A percentile compares a stretch with the other conserved stretches of the same genome.
phyloP scores from a whole-genome alignment of 2,113 vertebrate genomes.

The Embiotoca jacksoni region DNA sequence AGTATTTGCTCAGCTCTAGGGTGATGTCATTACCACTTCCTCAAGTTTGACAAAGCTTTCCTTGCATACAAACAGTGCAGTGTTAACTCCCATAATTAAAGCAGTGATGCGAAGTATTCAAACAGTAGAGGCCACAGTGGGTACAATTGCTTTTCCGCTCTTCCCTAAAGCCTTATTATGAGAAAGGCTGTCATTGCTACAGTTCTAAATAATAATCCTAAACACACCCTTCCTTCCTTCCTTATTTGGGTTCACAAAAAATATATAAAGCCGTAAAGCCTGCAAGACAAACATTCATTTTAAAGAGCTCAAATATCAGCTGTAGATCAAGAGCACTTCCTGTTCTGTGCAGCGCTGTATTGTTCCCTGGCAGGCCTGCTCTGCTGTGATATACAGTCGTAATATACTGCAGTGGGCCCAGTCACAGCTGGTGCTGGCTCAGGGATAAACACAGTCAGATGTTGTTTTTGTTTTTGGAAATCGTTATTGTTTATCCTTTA shows the following conservation, averaged over 20 bases:
- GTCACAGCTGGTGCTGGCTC: slow-evolving; percentile 45
- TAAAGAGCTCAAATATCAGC: slow-evolving; percentile 55
- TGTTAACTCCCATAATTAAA: slow-evolving; percentile 1
- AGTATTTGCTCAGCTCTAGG: slow-evolving; percentile 78
- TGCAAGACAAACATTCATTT: slow-evolving; percentile 51
- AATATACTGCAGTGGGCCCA: slow-evolving; percentile 49
- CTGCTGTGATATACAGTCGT: slow-evolving; percentile 50
- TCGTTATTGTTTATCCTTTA: slow-evolving; percentile 37
- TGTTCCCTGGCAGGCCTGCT: slow-evolving; percentile 59
- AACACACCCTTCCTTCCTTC: slow-evolving; percentile 11
- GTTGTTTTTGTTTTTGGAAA: slow-evolving; percentile 43
- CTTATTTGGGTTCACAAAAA: slow-evolving; percentile 20
- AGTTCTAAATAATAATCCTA: background rate
- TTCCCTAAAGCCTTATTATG: background rate
- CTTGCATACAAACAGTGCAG: background rate
- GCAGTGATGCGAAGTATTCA: background rate
- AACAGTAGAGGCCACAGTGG: background rate
- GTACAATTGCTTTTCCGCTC: slow-evolving; percentile 2
- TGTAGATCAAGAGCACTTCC: slow-evolving; percentile 57
- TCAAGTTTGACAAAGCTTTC: slow-evolving; percentile 2
- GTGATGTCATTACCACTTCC: slow-evolving; percentile 17
- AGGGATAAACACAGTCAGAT: slow-evolving; percentile 57
- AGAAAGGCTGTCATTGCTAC: slow-evolving; percentile 19
- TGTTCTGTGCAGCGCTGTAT: slow-evolving; percentile 46
- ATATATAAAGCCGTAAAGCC: slow-evolving; percentile 34